These are phyloP conservation scores for Girardinichthys multiradiatus DNA, from an alignment of 2,113 vertebrate genomes.

Conservation along the genomic window DNA sequence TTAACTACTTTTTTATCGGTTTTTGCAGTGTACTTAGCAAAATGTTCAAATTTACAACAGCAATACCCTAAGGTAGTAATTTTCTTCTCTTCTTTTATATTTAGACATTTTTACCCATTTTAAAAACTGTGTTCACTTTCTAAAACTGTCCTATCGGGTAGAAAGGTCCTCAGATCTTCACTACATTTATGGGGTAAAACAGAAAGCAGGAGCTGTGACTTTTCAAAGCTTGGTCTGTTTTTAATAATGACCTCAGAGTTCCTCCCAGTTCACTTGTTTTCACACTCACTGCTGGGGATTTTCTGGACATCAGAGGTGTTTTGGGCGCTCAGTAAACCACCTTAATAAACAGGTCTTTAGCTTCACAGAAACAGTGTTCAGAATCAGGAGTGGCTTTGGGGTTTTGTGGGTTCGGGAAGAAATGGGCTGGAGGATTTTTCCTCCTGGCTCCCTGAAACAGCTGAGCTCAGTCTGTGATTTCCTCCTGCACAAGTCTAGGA, in stretches of 20 bases:
- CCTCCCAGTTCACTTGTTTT: background rate
- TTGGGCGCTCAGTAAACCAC: background rate
- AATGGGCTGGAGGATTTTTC: background rate
- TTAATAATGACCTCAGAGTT: background rate
- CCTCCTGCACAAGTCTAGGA: slow-evolving; percentile 32
- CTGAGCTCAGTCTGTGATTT: slow-evolving; percentile 23
- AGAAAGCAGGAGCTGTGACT: background rate
- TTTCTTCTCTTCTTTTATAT: background rate
- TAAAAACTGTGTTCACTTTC: background rate
- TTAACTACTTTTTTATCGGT: too few relatives aligned
- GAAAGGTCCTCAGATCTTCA: background rate
- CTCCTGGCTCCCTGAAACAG: slow-evolving; percentile 26
- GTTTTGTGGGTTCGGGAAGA: background rate
- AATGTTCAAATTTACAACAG: too few relatives aligned
- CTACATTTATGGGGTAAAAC: too few relatives aligned
- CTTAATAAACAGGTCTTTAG: background rate
- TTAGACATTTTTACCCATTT: background rate
- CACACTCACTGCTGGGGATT: background rate
- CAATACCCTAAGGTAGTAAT: background rate
- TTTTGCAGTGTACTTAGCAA: too few relatives aligned
- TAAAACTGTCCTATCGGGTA: background rate
- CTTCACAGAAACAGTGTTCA: background rate
- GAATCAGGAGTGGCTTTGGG: background rate
- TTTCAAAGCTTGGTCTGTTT: background rate
- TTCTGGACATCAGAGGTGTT: background rate